Conservation (phyloP, 2,888 invertebrate species). For the Drosophila sordidula region DNA sequence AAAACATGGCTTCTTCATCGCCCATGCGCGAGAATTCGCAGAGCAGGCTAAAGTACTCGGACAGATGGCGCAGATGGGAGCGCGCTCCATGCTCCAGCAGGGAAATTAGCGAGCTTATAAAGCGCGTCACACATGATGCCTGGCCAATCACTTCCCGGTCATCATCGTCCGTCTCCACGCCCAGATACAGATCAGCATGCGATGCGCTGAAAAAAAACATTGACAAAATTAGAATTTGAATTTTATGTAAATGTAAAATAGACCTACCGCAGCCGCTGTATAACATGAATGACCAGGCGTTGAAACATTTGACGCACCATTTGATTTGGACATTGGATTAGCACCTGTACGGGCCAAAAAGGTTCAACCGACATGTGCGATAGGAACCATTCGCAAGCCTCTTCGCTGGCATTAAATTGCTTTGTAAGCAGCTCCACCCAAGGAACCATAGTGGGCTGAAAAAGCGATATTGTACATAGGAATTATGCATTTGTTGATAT, state of each 20-base stretch:
- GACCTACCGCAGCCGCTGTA: slow-evolving; percentile 92
- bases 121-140: slow-evolving; percentile 95
- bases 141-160: slow-evolving; percentile 87
- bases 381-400: slow-evolving; percentile 96
- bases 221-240: neutral
- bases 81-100: slow-evolving; percentile 95
- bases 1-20: slow-evolving; percentile 95
- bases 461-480: neutral
- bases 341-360: slow-evolving; percentile 97
- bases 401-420: slow-evolving; percentile 95
- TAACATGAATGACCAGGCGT: slow-evolving; percentile 96
- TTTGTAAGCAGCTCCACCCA: slow-evolving; percentile 98
- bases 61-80: slow-evolving; percentile 93
- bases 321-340: slow-evolving; percentile 98
- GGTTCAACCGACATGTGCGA: slow-evolving; percentile 97
- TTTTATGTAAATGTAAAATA: neutral
- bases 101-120: slow-evolving; percentile 94
- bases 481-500: too few species aligned
- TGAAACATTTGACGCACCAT: slow-evolving; percentile 99
- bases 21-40: slow-evolving; percentile 98
- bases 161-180: slow-evolving; percentile 86
- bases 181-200: slow-evolving; percentile 88
- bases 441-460: slow-evolving; percentile 96
- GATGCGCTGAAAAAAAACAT: slow-evolving; percentile 84
- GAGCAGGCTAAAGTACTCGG: slow-evolving; percentile 96